These are phyloP conservation scores for Fissipunctia ypsillon DNA, from an alignment of 2,888 invertebrate species.

Conservation along the genomic window DNA sequence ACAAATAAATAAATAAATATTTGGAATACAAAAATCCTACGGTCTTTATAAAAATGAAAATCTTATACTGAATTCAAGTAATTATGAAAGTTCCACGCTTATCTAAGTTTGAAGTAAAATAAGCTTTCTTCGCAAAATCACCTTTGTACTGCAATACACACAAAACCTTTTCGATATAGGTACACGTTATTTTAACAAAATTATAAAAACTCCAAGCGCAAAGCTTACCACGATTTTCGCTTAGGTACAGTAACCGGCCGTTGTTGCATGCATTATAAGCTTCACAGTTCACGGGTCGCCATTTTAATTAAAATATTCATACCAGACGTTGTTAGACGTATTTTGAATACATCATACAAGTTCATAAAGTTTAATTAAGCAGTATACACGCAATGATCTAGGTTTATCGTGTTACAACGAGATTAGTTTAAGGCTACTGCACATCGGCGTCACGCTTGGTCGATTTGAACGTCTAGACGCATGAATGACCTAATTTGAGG, in stretches of 20 bases:
- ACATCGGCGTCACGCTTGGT: constrained; percentile 26
- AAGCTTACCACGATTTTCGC: constrained; percentile 4
- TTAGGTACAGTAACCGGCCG: not conserved
- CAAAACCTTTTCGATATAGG: constrained; percentile 5
- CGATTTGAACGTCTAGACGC: constrained; percentile 40
- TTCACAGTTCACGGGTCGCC: constrained; percentile 30
- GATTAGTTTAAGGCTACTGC: constrained; percentile 46
- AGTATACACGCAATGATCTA: constrained; percentile 58
- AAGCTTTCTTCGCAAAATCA: not conserved
- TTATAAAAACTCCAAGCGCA: not conserved
- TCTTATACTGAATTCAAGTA: not conserved
- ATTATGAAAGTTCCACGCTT: not conserved
- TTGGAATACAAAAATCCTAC: not conserved
- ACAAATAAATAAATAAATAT: too few species aligned
- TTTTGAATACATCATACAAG: constrained; percentile 44
- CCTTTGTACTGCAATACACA: not conserved
- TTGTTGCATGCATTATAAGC: constrained; percentile 35
- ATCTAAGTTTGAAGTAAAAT: not conserved
- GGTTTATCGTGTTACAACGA: constrained; percentile 53
- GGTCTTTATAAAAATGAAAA: not conserved
- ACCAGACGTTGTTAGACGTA: constrained; percentile 40
- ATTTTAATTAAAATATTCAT: constrained; percentile 53
- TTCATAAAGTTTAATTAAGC: constrained; percentile 64
- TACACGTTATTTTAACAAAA: not conserved
- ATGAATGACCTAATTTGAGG: constrained; percentile 33